Evolutionary conservation across 2,113 vertebrate species (phyloP).

Genomic region (Leptodactylus fuscus): DNA sequence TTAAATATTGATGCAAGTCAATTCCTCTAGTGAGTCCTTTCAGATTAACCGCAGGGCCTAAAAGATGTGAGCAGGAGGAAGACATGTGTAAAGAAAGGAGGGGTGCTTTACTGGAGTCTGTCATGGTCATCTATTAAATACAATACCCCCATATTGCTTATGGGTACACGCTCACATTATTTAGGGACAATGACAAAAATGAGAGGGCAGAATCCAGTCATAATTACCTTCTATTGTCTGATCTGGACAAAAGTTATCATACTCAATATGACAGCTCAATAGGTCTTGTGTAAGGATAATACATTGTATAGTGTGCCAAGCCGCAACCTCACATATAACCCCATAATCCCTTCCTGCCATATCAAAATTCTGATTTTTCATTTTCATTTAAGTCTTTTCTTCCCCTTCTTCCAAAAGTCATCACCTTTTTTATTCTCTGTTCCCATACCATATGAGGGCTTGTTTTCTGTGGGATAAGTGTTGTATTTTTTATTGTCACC

Average conservation of each 20-base stretch:
- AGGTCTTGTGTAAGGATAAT: no score
- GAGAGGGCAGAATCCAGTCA: neutral
- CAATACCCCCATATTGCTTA: neutral
- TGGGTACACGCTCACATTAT: neutral
- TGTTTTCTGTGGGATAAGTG: no score
- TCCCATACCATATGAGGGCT: no score
- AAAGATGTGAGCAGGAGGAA: neutral
- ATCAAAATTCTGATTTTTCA: no score
- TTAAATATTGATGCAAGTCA: conserved; percentile 32
- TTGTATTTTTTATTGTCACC: no score
- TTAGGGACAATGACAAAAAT: neutral
- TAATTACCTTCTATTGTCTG: neutral
- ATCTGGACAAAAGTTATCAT: no score
- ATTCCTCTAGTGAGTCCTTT: neutral
- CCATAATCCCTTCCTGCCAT: no score
- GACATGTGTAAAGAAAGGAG: neutral
- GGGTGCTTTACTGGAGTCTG: neutral
- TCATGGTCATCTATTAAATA: neutral
- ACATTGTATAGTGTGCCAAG: no score
- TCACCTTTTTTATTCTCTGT: no score
- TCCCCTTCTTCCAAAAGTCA: no score
- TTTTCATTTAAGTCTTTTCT: no score
- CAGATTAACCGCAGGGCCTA: conserved; percentile 12
- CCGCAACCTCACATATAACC: no score
- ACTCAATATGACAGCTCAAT: neutral